A percentile compares a stretch with the other conserved stretches of the same genome.
Conservation (phyloP, 2,113 vertebrate species). For the Chamaetylas fuelleborni region DNA sequence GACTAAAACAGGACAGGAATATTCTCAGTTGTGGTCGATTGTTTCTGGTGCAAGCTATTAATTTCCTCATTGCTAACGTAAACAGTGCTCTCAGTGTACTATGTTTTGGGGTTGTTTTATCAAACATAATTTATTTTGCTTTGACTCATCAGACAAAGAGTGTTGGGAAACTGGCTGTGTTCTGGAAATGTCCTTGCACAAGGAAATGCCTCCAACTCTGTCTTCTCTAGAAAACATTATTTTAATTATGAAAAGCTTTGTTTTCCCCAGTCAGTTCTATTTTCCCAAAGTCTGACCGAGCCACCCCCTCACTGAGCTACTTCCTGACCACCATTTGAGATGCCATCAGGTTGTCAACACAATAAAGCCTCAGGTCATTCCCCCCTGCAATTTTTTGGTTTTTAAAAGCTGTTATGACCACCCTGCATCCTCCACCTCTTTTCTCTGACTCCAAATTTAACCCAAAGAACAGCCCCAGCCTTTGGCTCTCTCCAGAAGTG, state of each 20-base stretch:
- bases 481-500: not conserved
- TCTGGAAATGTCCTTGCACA: not conserved
- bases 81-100: not conserved
- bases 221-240: not conserved
- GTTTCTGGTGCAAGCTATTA: conserved; percentile 9
- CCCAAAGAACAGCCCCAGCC: rapidly evolving
- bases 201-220: not conserved
- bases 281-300: not conserved
- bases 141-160: not conserved
- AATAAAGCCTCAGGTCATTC: not conserved
- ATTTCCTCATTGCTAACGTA: conserved; percentile 1
- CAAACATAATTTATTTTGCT: not conserved
- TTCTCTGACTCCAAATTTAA: not conserved
- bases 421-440: not conserved
- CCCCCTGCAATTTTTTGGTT: not conserved
- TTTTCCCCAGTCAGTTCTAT: not conserved
- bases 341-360: not conserved
- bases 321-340: not conserved
- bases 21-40: not conserved
- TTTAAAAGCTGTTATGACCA: not conserved
- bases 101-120: not conserved
- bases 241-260: not conserved
- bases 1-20: not conserved
- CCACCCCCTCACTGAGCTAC: not conserved
- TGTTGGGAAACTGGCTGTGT: not conserved